Base-by-base conservation (phyloP, 35 echinoderm and acorn worm genomes). In the Patiria miniata region DNA sequence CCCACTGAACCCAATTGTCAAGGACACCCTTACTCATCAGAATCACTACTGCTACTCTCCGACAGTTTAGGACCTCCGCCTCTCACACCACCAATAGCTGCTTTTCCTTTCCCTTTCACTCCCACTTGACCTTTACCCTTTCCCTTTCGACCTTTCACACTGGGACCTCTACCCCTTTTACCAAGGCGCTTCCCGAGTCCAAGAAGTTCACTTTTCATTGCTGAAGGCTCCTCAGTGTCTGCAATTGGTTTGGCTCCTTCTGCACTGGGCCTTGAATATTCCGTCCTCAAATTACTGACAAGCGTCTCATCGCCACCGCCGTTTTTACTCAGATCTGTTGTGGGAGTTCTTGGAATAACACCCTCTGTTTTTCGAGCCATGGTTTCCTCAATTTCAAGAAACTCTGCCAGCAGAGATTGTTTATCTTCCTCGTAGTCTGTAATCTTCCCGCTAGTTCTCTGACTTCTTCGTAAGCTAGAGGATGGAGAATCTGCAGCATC, bases 21-120 rank as follows among this genome's bases (percentile, higher is more conserved):
- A 47, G 42, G 42, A 4, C 4, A 47, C 4, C 42, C 42, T 47
- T 47, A 47, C 42, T 47, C 42, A 47, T 82, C 80, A 51, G 80
- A 82, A 69, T 91, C 89, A 86, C 89, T 91, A 44, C 89, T 86
- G 73, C 90, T 92, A 82, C 90, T 92, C 39, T 92, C 90, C 61
- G 90, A 92, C 1, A 92, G 29, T 33, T 44, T 59, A 37, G 84
- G 90, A 15, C 84, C 79, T 33, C 30, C 50, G 8, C 26, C 55
- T 52, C 59, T 39, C 5, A 12, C 15, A 73, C 51, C 82, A 47
- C 30, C 61, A 16, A 52, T 80, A 79, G 10, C 7, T n/a, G 30
- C 38, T 40, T 80, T 39, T 37, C 52, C 78, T 79, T 21, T 61
- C 10, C 56, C 78, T 82, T 82, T 51, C 37, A 65, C 21, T 36